Conservation (phyloP, 2,888 invertebrate species). For the Chalcosyrphus nemorum region DNA sequence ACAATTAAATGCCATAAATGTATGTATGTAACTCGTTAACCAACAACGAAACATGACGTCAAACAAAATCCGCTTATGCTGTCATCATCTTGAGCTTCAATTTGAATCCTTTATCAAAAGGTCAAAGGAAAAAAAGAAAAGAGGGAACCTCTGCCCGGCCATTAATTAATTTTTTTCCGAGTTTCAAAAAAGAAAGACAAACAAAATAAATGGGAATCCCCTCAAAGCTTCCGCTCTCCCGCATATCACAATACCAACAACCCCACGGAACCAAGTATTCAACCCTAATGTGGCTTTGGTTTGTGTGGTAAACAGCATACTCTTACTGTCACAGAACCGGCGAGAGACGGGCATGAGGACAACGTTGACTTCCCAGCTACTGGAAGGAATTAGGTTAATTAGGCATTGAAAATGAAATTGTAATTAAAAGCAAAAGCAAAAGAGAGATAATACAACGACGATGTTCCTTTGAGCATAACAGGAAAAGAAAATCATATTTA, state of each 20-base stretch:
- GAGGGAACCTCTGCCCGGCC: not conserved
- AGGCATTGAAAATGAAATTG: slow-evolving; percentile 71
- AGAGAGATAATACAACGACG: slow-evolving; percentile 57
- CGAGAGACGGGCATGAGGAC: not conserved
- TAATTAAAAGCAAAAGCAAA: slow-evolving; percentile 71
- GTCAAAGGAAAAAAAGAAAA: not conserved
- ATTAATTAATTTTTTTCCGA: slow-evolving; percentile 16
- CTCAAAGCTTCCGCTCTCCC: slow-evolving; percentile 27
- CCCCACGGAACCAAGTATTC: slow-evolving; percentile 23
- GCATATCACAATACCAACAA: slow-evolving; percentile 23
- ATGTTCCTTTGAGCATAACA: slow-evolving; percentile 42
- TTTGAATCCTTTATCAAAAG: not conserved
- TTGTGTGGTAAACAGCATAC: slow-evolving; percentile 23
- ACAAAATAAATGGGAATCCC: slow-evolving; percentile 34
- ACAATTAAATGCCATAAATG: too few relatives aligned
- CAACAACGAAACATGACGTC: not conserved
- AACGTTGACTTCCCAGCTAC: slow-evolving; percentile 58
- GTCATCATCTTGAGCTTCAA: not conserved
- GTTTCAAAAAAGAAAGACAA: not conserved
- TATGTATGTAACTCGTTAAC: not conserved
- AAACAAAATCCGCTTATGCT: not conserved
- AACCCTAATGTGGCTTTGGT: slow-evolving; percentile 50
- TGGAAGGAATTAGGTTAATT: slow-evolving; percentile 70
- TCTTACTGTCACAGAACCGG: slow-evolving; percentile 6
- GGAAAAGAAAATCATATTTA: slow-evolving; percentile 55